These are phyloP conservation scores for Disparrhopalites patrizii DNA, from an alignment of 2,888 invertebrate species.

Conservation along the genomic window DNA sequence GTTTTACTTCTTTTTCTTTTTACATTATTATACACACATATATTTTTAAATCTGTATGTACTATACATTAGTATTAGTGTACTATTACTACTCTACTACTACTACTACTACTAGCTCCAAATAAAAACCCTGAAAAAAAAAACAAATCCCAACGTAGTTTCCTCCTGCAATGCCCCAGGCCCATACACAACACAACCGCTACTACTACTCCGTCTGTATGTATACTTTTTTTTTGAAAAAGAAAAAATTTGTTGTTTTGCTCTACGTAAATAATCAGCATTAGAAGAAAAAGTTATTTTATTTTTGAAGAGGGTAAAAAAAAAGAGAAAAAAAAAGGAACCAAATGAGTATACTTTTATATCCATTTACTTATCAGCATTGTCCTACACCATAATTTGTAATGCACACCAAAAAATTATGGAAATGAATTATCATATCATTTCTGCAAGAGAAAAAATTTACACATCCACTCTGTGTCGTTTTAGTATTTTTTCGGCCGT, in stretches of 20 bases:
- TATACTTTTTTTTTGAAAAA: too few species aligned
- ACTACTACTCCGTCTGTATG: too few species aligned
- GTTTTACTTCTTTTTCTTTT: not conserved
- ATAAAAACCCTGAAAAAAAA: too few species aligned
- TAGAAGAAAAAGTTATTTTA: not conserved
- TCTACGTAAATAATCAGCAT: not conserved
- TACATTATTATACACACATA: not conserved
- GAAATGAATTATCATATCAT: too few species aligned
- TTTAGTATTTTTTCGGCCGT: not conserved
- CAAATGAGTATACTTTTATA: not conserved
- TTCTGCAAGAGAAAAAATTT: not conserved
- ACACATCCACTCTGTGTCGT: not conserved
- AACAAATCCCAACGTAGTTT: too few species aligned
- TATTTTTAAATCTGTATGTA: not conserved
- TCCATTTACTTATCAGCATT: not conserved
- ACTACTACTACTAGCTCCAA: too few species aligned
- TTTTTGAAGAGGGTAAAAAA: not conserved
- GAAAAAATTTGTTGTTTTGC: not conserved
- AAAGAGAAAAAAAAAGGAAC: too few species aligned
- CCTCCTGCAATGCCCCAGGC: conserved; percentile 17
- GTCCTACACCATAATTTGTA: not conserved
- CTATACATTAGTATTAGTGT: not conserved
- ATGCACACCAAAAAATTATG: not conserved
- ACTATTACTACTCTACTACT: not conserved
- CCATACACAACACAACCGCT: conserved; percentile 13